phyloP scores from a whole-genome alignment of 2,113 vertebrate genomes.

The Mellivora capensis region DNA sequence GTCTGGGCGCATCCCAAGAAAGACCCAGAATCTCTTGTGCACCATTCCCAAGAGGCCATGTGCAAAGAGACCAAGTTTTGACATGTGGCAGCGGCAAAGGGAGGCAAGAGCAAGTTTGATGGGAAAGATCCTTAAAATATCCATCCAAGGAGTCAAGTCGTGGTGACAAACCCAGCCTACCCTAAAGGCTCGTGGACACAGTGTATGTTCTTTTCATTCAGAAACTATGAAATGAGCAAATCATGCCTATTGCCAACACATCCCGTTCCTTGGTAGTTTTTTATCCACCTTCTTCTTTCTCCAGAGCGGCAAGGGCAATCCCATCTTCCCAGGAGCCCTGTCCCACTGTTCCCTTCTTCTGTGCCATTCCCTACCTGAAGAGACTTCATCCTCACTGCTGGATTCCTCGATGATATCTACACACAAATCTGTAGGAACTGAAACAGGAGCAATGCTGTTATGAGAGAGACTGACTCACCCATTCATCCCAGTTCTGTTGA shows the following conservation, averaged over 20 bases:
- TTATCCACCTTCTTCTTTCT: too few species aligned
- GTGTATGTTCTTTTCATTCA: too few species aligned
- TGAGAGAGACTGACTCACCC: not conserved
- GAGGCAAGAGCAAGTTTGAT: too few species aligned
- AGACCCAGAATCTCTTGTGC: too few species aligned
- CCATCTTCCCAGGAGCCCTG: not conserved
- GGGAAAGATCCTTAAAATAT: too few species aligned
- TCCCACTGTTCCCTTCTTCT: not conserved
- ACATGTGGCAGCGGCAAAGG: too few species aligned
- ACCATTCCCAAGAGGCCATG: too few species aligned
- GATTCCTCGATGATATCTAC: accelerated
- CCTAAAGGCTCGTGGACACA: too few species aligned
- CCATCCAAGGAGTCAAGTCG: accelerated
- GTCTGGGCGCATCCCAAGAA: not conserved
- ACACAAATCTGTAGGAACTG: too few species aligned
- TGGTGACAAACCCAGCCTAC: too few species aligned
- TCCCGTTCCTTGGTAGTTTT: not conserved
- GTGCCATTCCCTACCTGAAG: not conserved
- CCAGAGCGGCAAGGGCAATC: too few species aligned
- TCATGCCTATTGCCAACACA: not conserved
- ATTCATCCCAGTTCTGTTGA: not conserved
- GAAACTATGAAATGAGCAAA: not conserved
- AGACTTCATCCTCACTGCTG: not conserved
- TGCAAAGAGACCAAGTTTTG: too few species aligned
- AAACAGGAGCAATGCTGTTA: not conserved